phyloP scores from a whole-genome alignment of 2,888 invertebrate species.

The Synergus umbraculus region DNA sequence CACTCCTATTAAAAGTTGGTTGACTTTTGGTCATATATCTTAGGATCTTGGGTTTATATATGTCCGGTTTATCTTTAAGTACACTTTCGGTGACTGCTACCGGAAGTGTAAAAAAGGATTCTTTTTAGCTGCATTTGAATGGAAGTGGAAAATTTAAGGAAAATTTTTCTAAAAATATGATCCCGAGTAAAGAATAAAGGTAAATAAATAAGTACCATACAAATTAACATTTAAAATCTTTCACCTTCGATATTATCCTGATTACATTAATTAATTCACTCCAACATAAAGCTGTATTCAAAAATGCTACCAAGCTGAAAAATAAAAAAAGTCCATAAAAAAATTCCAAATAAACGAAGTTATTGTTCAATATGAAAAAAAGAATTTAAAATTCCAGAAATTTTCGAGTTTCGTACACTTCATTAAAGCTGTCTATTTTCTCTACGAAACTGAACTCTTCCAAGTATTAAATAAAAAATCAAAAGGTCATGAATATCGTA shows the following conservation, averaged over 20 bases:
- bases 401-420: not conserved
- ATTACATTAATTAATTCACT: not conserved
- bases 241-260: not conserved
- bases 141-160: too few species aligned
- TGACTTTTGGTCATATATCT: not conserved
- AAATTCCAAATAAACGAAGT: not conserved
- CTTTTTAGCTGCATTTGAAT: too few species aligned
- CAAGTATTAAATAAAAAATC: not conserved
- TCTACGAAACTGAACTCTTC: not conserved
- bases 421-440: not conserved
- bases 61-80: not conserved
- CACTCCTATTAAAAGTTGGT: too few species aligned
- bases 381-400: not conserved
- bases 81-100: not conserved
- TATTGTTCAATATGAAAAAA: not conserved
- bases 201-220: not conserved
- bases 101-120: too few species aligned
- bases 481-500: not conserved
- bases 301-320: not conserved
- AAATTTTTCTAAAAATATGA: too few species aligned
- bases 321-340: not conserved
- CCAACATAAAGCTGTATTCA: not conserved
- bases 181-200: too few species aligned
- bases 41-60: not conserved
- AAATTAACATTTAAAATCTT: not conserved